A percentile compares a stretch with the other conserved stretches of the same genome.
Conservation (phyloP, 1,140 invertebrate species). For the Zaprionus camerounensis region DNA sequence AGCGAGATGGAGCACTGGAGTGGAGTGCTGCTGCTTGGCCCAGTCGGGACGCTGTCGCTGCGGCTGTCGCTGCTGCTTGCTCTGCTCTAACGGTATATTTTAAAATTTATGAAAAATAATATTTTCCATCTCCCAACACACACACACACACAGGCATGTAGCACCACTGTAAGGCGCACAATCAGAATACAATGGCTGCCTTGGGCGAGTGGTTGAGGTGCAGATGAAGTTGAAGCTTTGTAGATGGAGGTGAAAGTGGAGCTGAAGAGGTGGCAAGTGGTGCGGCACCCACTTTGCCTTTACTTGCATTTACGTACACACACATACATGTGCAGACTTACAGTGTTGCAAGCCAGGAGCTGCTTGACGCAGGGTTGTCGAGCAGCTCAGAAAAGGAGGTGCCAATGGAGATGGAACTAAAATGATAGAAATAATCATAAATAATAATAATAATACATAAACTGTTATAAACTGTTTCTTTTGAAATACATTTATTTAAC, state of each 20-base stretch:
- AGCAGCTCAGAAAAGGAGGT: neutral
- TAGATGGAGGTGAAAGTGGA: neutral
- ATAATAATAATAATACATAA: neutral
- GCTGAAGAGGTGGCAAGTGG: neutral
- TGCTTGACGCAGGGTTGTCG: conserved; percentile 51
- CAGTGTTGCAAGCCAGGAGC: conserved; percentile 47
- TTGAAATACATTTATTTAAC: no score
- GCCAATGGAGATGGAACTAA: no score
- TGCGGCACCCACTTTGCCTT: conserved; percentile 53
- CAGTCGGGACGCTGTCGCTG: conserved; percentile 20
- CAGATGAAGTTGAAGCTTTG: neutral
- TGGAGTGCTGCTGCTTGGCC: conserved; percentile 6
- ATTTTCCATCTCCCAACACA: conserved; percentile 72
- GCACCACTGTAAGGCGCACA: conserved; percentile 69
- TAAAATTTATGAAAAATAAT: conserved; percentile 84
- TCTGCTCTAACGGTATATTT: conserved; percentile 63
- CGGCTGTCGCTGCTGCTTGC: conserved; percentile 4
- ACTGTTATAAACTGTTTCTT: neutral
- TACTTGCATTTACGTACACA: conserved; percentile 68
- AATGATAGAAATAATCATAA: neutral
- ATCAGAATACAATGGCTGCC: conserved; percentile 81
- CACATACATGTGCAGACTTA: conserved; percentile 16
- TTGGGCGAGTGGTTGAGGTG: conserved; percentile 22
- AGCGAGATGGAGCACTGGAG: conserved; percentile 42
- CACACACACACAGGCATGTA: conserved; percentile 28